Base-by-base conservation (phyloP, 2,888 invertebrate species). In the Pachymerium ferrugineum region DNA sequence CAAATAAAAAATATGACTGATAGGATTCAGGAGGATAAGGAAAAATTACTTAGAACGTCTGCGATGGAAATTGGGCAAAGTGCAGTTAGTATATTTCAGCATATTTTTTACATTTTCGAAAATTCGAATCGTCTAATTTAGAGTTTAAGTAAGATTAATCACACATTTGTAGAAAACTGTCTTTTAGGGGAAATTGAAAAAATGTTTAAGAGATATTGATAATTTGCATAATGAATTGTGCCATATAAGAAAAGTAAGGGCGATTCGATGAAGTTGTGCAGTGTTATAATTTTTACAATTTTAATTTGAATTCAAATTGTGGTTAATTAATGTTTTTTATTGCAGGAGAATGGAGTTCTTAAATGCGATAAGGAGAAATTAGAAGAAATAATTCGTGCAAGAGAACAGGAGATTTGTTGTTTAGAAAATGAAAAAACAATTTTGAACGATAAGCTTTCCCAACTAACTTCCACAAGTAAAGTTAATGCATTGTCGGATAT, bases 251-350 rank as follows among this genome's bases (percentile, higher is more conserved):
- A 62, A 62, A 62, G 62, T 62, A 62, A 62, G 62, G 28, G 28
- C 3, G 25, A 19, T n/a, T 12, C 3, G 28, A 28, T 62, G 22
- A 25, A 33, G 22, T 29, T 30, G 10, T 10, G 12, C 10, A 29
- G 28, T 28, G 5, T 69, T n/a, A 33, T 31, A 29, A 6, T 69
- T 69, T 31, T 69, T 30, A 3, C 10, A 30, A 22, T 28, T 28
- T 68, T 8, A 69, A 3, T 8, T 30, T 71, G 16, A 33, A 14
- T 38, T 71, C 5, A 2, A 3, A 8, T 38, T 38, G 19, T 38
- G 19, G 3, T 3, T 71, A 30, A 29, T 70, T 70, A 33, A n/a
- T 54, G n/a, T 54, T 72, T 71, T 71, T 71, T 16, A 38, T 38
- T 22, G 4, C 22, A 71, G 72, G 72, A 72, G n/a, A 47, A 28